Conservation (phyloP, 2,797 vertebrate species). For the Crax fasciolata region DNA sequence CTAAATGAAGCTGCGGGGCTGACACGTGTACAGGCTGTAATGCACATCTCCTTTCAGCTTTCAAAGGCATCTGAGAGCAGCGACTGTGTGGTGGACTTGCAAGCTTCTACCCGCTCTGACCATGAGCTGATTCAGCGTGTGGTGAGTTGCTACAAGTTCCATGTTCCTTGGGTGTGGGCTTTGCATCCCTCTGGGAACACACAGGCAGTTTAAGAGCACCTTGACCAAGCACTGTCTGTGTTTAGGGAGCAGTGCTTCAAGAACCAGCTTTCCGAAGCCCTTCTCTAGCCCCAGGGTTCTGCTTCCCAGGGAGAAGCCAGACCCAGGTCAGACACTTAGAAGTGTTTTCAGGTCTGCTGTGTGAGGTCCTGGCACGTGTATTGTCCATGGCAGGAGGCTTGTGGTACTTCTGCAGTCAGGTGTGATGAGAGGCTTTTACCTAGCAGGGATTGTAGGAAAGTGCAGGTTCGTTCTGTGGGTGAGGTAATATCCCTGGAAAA, state of each 20-base stretch:
- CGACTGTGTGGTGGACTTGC: slow-evolving; percentile 25
- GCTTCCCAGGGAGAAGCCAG: neutral
- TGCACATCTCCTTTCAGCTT: neutral
- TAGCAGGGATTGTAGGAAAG: neutral
- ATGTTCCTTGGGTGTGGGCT: neutral
- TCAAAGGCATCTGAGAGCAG: slow-evolving; percentile 58
- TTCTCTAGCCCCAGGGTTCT: neutral
- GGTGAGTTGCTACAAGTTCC: slow-evolving; percentile 68
- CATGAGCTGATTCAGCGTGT: neutral
- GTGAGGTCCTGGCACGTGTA: neutral
- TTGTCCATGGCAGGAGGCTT: too few species aligned
- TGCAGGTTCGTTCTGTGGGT: neutral
- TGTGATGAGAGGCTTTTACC: neutral
- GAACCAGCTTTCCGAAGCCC: neutral
- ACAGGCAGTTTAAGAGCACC: accelerated
- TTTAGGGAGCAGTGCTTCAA: neutral
- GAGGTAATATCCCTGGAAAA: neutral
- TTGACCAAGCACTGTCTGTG: neutral
- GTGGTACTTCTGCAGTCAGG: neutral
- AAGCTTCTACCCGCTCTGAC: neutral
- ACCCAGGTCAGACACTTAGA: neutral
- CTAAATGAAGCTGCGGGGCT: neutral
- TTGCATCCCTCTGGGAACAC: accelerated
- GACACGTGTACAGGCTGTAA: accelerated
- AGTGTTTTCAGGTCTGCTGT: neutral